Conservation (phyloP, 1,140 invertebrate species). For the Bombus pyrosoma region DNA sequence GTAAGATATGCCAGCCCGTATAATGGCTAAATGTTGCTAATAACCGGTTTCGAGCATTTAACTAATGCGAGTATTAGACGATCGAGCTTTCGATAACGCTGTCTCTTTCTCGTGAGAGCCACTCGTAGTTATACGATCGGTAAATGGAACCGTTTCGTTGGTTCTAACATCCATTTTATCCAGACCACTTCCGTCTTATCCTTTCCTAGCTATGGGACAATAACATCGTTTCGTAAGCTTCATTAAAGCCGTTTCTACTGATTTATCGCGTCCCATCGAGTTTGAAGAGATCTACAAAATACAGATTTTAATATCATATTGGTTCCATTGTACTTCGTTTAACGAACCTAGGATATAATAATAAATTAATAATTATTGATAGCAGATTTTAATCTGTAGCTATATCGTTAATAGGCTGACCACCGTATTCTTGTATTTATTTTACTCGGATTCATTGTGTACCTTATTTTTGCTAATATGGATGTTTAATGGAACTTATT, state of each 20-base stretch:
- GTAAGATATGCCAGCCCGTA: slow-evolving; percentile 54
- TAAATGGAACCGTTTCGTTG: slow-evolving; percentile 56
- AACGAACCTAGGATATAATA: neutral
- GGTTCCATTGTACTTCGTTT: neutral
- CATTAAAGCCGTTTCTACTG: slow-evolving; percentile 23
- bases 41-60: slow-evolving; percentile 69
- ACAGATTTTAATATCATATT: neutral
- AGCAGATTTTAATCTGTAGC: too few species aligned
- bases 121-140: slow-evolving; percentile 51
- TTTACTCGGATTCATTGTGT: too few species aligned
- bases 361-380: neutral
- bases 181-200: slow-evolving; percentile 58
- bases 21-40: slow-evolving; percentile 70
- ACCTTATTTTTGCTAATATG: neutral
- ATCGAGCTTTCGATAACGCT: slow-evolving; percentile 62
- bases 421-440: too few species aligned
- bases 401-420: too few species aligned
- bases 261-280: slow-evolving; percentile 27
- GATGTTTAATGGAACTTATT: neutral
- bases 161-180: slow-evolving; percentile 61
- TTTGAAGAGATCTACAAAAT: neutral
- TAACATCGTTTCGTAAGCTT: slow-evolving; percentile 49
- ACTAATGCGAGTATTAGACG: slow-evolving; percentile 68
- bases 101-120: slow-evolving; percentile 34
- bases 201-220: slow-evolving; percentile 28